These are phyloP conservation scores for Sterrhoptilus dennistouni DNA, from an alignment of 2,113 vertebrate species.

Conservation along the genomic window DNA sequence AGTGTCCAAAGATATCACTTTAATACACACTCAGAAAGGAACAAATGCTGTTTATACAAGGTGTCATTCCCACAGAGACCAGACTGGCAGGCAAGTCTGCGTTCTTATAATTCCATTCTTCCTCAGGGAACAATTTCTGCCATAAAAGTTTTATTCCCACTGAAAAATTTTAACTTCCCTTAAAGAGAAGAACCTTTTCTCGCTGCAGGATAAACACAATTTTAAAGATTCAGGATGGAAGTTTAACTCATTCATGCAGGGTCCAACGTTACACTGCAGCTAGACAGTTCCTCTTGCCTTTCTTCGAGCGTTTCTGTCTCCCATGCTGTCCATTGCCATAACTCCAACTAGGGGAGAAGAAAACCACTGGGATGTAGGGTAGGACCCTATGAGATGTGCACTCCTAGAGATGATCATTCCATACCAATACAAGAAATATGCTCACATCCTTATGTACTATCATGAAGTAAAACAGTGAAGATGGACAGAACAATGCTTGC, in stretches of 20 bases:
- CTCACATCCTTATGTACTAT: not conserved
- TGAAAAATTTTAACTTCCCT: not conserved
- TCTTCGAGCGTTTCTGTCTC: not conserved
- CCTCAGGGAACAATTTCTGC: not conserved
- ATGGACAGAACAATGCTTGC: not conserved
- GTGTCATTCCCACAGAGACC: not conserved
- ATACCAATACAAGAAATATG: not conserved
- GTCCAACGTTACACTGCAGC: accelerated
- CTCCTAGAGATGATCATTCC: not conserved
- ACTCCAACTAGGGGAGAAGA: not conserved
- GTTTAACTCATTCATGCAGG: not conserved
- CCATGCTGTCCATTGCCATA: not conserved
- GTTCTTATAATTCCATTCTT: not conserved
- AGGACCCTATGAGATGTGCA: not conserved
- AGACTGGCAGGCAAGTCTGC: not conserved
- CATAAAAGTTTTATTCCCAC: not conserved
- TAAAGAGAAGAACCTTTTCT: not conserved
- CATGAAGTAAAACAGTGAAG: not conserved
- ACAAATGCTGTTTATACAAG: not conserved
- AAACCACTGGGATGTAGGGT: not conserved
- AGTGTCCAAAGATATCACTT: not conserved
- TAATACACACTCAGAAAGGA: not conserved
- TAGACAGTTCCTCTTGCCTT: not conserved
- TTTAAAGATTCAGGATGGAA: not conserved
- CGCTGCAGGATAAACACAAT: not conserved